Evolutionary conservation across 2,113 vertebrate species (phyloP), one percentile per base, ranked within the genome.

Genomic region (Tyrannus savana): DNA sequence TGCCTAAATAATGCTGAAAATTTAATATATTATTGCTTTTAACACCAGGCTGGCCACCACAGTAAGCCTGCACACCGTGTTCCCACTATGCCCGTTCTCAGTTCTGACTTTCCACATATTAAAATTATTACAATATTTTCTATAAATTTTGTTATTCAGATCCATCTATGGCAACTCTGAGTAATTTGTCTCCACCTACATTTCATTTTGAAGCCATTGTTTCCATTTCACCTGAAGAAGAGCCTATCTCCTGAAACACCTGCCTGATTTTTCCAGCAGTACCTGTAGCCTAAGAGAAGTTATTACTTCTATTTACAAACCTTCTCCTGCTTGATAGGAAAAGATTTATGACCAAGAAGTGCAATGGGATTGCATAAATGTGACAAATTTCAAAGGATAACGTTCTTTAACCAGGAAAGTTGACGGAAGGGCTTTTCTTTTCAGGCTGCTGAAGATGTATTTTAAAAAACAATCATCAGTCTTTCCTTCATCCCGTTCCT

Each of bases 141-240:
- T 55, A n/a, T 49, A 84, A 88, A 63, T 52, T 63, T 71, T 92
- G 39, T 37, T 90, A 80, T 66, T 90, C 46, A 22, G 60, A 75
- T 78, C 39, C 56, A 74, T 35, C 59, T 89, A 79, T 50, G 17
- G 30, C 39, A 89, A 50, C 19, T 59, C 39, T 2, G 39, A 74
- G 52, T 67, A 89, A 95, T 78, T 67, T 67, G 22, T 63, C 69
- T 92, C 72, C 47, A 90, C 63, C 33, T 71, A 17, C 42, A 47
- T 56, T 92, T 90, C 55, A 77, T 90, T 95, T 92, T 83, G 30
- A 93, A 92, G 67, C 27, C 42, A 47, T 1, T 63, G 60, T 60
- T 84, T 77, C 72, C 30, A 55, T 59, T 89, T 86, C 86, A 92
- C 46, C 79, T 31, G 55, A 77, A 86, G 81, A 59, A 72, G 27